These are phyloP conservation scores for Xestia rhomboidea DNA, from an alignment of 2,888 invertebrate genomes.

Conservation along the genomic window DNA sequence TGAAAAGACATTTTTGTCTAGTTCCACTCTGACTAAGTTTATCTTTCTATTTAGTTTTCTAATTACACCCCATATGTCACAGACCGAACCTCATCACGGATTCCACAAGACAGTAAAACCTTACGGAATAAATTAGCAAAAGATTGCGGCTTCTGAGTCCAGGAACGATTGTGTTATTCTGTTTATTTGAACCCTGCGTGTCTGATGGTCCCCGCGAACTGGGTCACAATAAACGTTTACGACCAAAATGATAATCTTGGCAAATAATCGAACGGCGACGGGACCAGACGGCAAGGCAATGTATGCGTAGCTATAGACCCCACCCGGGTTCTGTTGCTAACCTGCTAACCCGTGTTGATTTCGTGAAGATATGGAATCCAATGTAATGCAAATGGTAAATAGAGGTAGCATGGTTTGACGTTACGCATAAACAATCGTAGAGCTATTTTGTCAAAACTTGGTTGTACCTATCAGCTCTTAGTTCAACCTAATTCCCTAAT, in stretches of 20 bases:
- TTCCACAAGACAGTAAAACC: constrained; percentile 29
- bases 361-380: constrained; percentile 5
- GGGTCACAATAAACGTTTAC: constrained; percentile 86
- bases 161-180: constrained; percentile 61
- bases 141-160: constrained; percentile 51
- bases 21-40: not conserved
- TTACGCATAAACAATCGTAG: not conserved
- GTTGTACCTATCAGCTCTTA: not conserved
- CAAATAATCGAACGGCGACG: constrained; percentile 79
- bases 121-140: constrained; percentile 63
- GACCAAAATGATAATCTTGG: constrained; percentile 82
- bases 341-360: constrained; percentile 43
- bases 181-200: constrained; percentile 77
- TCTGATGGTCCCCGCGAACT: constrained; percentile 73
- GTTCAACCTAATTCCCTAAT: not conserved
- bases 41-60: not conserved
- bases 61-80: not conserved
- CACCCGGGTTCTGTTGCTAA: constrained; percentile 37
- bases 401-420: not conserved
- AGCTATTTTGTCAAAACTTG: not conserved
- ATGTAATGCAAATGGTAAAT: not conserved
- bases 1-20: not conserved
- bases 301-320: constrained; percentile 15
- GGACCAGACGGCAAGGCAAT: constrained; percentile 66
- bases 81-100: constrained; percentile 11